Evolutionary conservation across 2,113 vertebrate genomes (phyloP).

Genomic region (Hemiprocne comata): DNA sequence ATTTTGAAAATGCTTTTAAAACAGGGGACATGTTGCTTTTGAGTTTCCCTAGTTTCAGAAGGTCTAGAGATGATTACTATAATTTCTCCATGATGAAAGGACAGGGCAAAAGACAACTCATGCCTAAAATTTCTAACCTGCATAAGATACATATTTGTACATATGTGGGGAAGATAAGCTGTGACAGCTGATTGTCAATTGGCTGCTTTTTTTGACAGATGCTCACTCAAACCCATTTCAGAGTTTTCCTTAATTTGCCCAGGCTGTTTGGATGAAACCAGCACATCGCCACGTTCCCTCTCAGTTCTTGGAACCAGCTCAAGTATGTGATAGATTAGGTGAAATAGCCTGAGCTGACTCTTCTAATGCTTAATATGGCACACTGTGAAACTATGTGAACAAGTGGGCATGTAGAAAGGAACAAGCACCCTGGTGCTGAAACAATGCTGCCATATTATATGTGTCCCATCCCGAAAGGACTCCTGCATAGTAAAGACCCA

Average conservation of each 20-base stretch:
- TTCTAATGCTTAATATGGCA: rapidly evolving
- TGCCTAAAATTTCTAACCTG: neutral
- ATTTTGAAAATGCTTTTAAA: neutral
- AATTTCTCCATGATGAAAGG: neutral
- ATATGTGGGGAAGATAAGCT: neutral
- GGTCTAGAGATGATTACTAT: neutral
- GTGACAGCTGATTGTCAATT: neutral
- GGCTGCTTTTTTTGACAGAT: neutral
- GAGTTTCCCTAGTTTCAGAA: neutral
- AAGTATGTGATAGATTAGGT: neutral
- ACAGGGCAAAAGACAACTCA: neutral
- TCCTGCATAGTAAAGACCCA: neutral
- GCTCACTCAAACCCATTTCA: neutral
- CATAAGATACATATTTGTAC: neutral
- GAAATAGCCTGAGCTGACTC: neutral
- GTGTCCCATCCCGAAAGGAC: neutral
- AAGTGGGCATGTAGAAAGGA: neutral
- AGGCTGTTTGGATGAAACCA: neutral
- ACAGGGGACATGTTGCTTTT: neutral
- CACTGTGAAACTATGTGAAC: neutral
- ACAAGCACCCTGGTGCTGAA: neutral
- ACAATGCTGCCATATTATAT: neutral
- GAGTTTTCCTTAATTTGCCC: neutral
- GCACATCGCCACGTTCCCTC: neutral
- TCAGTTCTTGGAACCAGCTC: neutral